Evolutionary conservation across 2,113 vertebrate genomes (phyloP), one percentile per base, ranked within the genome.

Genomic region (Syngnathus scovelli): DNA sequence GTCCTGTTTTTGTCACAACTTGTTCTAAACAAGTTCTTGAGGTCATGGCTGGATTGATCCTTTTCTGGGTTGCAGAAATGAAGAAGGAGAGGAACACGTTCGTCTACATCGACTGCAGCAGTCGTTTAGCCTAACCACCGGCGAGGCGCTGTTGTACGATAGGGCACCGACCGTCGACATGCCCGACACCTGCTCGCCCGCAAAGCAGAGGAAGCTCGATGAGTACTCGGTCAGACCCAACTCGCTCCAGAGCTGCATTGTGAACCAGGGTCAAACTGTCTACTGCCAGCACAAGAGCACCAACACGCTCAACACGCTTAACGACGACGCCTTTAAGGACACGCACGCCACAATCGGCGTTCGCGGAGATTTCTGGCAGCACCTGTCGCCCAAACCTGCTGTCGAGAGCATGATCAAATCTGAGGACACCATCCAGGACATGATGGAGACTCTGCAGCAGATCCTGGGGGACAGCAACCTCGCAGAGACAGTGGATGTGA

Each of bases 31-130:
- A 33, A n/a, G 33, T 52, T 21, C 49, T 21, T 9, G 49, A 52
- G 7, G 2, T n/a, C 23, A 39, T 11, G 39, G 8, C 39, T 15
- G 2, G 12, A 1, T 41, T 63, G 2, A n/a, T 18, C 19, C 18
- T 61, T 13, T 1, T 68, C 10, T 23, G 46, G 41, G n/a, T 23
- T 23, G 7, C 85, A 93, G 92, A 54, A 92, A 92, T 46, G 90
- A 90, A 59, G 92, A 93, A 83, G 94, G 93, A 0, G 92, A 93
- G 38, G 92, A 95, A 23, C 89, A 94, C n/a, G 84, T 94, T 3
- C 78, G 44, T 33, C 90, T 91, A 58, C 84, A 92, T 37, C 90
- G 81, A 13, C 72, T 91, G 78, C 87, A 90, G 80, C 70, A 94
- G 46, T 92, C 93, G 2, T 93, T 95, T 75, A 89, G 67, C 80